Base-by-base conservation (phyloP, 2,797 vertebrate genomes). In the Micromesistius poutassou region DNA sequence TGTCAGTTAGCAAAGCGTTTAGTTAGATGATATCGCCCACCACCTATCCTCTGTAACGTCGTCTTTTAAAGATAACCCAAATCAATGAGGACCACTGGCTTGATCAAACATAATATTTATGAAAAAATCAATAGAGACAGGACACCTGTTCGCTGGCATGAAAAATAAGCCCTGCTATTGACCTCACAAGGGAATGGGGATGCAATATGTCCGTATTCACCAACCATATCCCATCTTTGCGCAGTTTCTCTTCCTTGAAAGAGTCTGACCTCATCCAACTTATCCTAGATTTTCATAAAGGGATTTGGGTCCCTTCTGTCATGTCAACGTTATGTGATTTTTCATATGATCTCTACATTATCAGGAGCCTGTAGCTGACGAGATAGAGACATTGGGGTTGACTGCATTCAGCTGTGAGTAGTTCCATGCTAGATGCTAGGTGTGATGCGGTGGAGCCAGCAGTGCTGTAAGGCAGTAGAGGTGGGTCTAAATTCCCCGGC, bases 391-490 rank as follows among this genome's bases (percentile, higher is more conserved):
- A 12, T 10, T 9, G n/a, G 62, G 62, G 6, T 62, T 62, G 55
- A 62, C 14, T 62, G 55, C 46, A n/a, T 5, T 55, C 46, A 62
- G 55, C 55, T 62, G 55, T 62, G 55, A 62, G 55, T 25, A 1
- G 62, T 10, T 68, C 62, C 62, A 68, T 68, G 62, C 62, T 68
- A 68, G 62, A 25, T 68, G 62, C 25, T 68, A 68, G 62, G 9
- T 62, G 55, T 50, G 46, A 50, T 50, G 46, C 30, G 46, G 46
- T 73, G 46, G 46, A 50, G 46, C 46, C 46, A 50, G 46, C 46
- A 22, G 46, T 62, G 55, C 62, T 68, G 62, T 28, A 68, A 68
- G 62, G 62, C 62, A 68, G 62, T 68, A 68, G 25, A 68, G 62
- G 62, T 28, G 14, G 8, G 62, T 50, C 46, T 50, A 25, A 25